Conservation (phyloP, 2,888 invertebrate genomes). For the Dinocampus coccinellae region DNA sequence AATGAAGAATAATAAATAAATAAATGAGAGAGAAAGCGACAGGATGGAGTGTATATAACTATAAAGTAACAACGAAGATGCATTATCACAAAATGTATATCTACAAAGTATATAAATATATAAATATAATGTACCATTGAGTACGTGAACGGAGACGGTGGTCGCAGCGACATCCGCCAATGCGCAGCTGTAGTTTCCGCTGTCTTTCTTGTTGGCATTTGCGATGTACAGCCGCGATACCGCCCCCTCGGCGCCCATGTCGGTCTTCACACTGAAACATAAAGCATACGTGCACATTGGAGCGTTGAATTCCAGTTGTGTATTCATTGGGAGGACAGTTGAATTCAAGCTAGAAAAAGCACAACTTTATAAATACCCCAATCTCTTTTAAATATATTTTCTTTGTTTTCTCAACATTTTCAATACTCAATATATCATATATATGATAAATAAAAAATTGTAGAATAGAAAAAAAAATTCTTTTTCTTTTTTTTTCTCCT, state of each 20-base stretch:
- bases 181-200: slow-evolving; percentile 85
- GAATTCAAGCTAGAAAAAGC: background rate
- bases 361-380: background rate
- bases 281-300: slow-evolving; percentile 44
- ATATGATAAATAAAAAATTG: too few relatives aligned
- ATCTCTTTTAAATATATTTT: too few relatives aligned
- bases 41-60: slow-evolving; percentile 1
- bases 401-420: too few relatives aligned
- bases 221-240: slow-evolving; percentile 84
- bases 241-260: slow-evolving; percentile 80
- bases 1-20: background rate
- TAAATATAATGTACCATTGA: slow-evolving; percentile 76
- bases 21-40: background rate
- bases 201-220: slow-evolving; percentile 82
- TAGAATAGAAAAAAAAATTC: too few relatives aligned
- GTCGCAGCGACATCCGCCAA: slow-evolving; percentile 79
- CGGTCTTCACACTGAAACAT: slow-evolving; percentile 81
- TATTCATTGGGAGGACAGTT: slow-evolving; percentile 25
- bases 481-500: too few relatives aligned
- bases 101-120: background rate
- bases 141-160: slow-evolving; percentile 81
- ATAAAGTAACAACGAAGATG: slow-evolving; percentile 22
- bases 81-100: slow-evolving; percentile 3
- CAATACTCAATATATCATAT: too few relatives aligned
- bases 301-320: slow-evolving; percentile 36